phyloP scores from a whole-genome alignment of 1,140 invertebrate species.

The Plutomurus gul region DNA sequence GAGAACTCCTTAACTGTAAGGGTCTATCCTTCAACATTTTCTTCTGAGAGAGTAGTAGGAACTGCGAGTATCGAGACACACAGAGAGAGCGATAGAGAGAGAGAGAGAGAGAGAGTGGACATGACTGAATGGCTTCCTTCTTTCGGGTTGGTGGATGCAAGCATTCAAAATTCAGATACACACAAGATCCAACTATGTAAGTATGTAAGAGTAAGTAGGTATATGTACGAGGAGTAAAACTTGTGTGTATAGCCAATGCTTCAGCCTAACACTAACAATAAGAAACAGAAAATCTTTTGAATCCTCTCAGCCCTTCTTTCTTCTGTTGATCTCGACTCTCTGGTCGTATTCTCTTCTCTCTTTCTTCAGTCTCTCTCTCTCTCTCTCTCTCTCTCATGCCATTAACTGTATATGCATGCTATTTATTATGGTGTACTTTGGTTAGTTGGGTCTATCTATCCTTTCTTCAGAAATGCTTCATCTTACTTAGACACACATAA shows the following conservation, averaged over 20 bases:
- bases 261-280: neutral
- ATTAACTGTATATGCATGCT: neutral
- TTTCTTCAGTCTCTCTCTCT: neutral
- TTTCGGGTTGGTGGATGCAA: neutral
- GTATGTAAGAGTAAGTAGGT: neutral
- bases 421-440: neutral
- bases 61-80: too few species aligned
- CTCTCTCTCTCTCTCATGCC: neutral
- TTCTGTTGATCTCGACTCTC: neutral
- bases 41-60: too few species aligned
- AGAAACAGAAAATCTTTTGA: neutral
- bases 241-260: too few species aligned
- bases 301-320: neutral
- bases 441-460: neutral
- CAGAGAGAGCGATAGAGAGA: too few species aligned
- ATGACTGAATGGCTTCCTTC: too few species aligned
- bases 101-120: too few species aligned
- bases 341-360: neutral
- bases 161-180: neutral
- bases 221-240: too few species aligned
- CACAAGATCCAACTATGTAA: neutral
- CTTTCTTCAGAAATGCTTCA: neutral
- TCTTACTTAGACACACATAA: neutral
- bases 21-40: neutral
- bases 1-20: conserved; percentile 25